Base-by-base conservation (phyloP, 1,140 invertebrate genomes). In the Drosophila mojavensis region DNA sequence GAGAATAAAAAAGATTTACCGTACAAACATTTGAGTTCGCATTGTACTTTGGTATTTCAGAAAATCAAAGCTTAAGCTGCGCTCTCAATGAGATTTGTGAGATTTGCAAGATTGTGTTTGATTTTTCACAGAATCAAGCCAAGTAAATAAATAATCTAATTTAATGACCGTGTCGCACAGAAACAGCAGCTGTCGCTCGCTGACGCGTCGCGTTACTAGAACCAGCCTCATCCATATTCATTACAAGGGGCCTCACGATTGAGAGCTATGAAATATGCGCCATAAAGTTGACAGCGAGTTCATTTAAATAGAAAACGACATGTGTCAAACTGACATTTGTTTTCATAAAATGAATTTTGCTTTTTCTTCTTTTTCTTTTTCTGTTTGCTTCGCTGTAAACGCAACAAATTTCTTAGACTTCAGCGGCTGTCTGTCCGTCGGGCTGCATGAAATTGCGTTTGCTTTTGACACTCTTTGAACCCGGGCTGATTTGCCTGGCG, bases 321-420 rank as follows among this genome's bases (percentile, higher is more conserved):
- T 81, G 66, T 78, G 81, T 86, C 81, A 85, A 85, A 70, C 54
- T 85, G 81, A 78, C 81, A 85, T 66, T 72, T 85, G 84, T 84
- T 75, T 69, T 85, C 55, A 55, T 60, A 54, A 39, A 39, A 13
- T 64, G 13, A 1, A 47, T 47, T 47, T 65, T 24, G 20, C 20
- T 3, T 24, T 24, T 24, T n/a, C n/a, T 24, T 24, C 20, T 75
- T 73, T 83, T 74, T 68, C 77, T 53, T 41, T 71, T 77, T 56
- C 39, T 71, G n/a, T 48, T 47, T 39, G 59, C 43, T 6, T 5
- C 30, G 43, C 30, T 48, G 70, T 60, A 41, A 73, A 67, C 55
- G 60, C 68, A 75, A 79, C 58, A 63, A 82, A 79, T 77, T 84
- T 82, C 58, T 69, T 62, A 55, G 68, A 67, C 68, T 75, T 75